Evolutionary conservation across 2,113 vertebrate genomes (phyloP).

Genomic region (Anseranas semipalmata): DNA sequence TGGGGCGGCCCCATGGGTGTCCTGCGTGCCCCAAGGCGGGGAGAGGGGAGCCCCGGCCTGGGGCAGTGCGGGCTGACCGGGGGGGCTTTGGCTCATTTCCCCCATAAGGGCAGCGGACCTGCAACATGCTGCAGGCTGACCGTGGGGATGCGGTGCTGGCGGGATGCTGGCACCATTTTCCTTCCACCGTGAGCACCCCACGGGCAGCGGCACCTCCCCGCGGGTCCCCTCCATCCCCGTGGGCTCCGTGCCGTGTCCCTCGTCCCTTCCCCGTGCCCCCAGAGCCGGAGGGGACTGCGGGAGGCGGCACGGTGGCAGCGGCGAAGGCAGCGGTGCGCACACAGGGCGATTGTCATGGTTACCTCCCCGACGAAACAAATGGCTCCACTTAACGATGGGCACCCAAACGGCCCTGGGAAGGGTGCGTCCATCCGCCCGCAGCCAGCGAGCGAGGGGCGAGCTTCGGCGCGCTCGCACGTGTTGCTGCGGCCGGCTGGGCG

Average conservation of each 20-base stretch:
- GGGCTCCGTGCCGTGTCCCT: not conserved
- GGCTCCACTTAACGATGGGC: slow-evolving; percentile 77
- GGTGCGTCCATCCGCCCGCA: slow-evolving; percentile 16
- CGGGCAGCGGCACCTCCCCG: too few relatives aligned
- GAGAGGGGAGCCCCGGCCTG: not conserved
- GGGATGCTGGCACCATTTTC: too few relatives aligned
- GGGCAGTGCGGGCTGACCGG: not conserved
- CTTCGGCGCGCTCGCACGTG: not conserved
- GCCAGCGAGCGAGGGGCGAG: not conserved
- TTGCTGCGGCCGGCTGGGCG: slow-evolving; percentile 48
- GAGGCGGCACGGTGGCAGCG: not conserved
- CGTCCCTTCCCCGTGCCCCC: not conserved
- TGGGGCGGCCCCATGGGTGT: not conserved
- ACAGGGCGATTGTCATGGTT: slow-evolving; percentile 90
- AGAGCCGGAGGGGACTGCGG: not conserved
- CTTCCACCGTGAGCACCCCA: too few relatives aligned
- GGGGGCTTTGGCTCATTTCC: not conserved
- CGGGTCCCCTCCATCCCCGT: not conserved
- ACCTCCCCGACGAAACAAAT: slow-evolving; percentile 84
- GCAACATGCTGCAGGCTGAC: not conserved
- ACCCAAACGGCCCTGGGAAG: slow-evolving; percentile 72
- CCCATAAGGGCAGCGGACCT: not conserved
- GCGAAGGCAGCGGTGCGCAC: not conserved
- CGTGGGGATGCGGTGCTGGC: too few relatives aligned
- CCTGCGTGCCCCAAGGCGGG: not conserved